Percentiles rank a stretch among this genome's conserved stretches.
phyloP scores from a whole-genome alignment of 2,888 invertebrate genomes.

The Sycophila texana region DNA sequence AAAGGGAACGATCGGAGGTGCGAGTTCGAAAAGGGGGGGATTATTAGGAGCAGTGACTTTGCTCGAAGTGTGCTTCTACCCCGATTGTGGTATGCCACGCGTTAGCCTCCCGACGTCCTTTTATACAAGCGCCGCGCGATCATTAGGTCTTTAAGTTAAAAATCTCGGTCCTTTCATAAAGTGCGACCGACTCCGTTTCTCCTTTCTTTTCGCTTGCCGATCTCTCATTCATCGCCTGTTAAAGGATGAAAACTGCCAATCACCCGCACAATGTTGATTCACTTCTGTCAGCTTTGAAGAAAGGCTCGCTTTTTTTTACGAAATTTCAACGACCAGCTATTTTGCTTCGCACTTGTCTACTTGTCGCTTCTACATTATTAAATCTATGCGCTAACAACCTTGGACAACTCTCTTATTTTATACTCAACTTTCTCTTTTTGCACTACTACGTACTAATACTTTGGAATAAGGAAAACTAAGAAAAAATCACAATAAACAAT shows the following conservation, averaged over 20 bases:
- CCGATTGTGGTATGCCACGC: slow-evolving; percentile 36
- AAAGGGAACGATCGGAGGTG: not conserved
- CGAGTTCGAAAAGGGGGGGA: slow-evolving; percentile 36
- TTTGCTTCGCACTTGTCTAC: not conserved
- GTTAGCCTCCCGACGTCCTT: slow-evolving; percentile 35
- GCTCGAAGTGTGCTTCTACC: slow-evolving; percentile 52
- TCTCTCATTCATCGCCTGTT: slow-evolving; percentile 30
- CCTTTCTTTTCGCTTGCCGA: slow-evolving; percentile 4
- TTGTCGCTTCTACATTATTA: not conserved
- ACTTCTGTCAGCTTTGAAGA: slow-evolving; percentile 25
- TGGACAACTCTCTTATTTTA: too few species aligned
- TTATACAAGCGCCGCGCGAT: slow-evolving; percentile 31
- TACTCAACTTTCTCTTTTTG: too few species aligned
- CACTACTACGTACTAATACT: too few species aligned
- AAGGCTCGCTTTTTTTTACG: slow-evolving; percentile 4
- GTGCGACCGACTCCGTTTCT: slow-evolving; percentile 46
- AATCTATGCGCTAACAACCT: not conserved
- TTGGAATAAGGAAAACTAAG: too few species aligned
- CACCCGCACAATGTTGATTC: slow-evolving; percentile 38
- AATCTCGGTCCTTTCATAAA: slow-evolving; percentile 32
- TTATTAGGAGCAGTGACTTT: slow-evolving; percentile 73
- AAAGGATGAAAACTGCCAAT: slow-evolving; percentile 54
- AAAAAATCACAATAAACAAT: too few species aligned
- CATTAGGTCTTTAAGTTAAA: slow-evolving; percentile 47
- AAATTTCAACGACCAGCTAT: slow-evolving; percentile 3